phyloP scores from a whole-genome alignment of 2,113 vertebrate species.

The Spilogale gracilis region DNA sequence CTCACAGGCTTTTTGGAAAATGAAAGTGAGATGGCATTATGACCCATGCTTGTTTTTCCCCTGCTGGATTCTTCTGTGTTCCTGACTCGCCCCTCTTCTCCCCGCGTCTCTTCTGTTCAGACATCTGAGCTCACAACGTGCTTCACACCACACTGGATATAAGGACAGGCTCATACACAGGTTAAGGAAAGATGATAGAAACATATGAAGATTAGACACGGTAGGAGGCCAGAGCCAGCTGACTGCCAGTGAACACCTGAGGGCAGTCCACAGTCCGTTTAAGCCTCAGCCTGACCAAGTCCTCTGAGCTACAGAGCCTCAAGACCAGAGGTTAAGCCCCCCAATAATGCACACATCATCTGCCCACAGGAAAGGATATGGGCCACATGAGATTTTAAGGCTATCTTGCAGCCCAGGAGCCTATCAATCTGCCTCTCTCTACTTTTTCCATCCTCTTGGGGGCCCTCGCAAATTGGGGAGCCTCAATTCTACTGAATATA shows the following conservation, averaged over 20 bases:
- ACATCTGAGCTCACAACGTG: constrained; percentile 13
- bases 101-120: constrained; percentile 34
- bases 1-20: constrained; percentile 11
- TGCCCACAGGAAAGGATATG: background rate
- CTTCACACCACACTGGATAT: background rate
- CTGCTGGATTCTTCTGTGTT: constrained; percentile 15
- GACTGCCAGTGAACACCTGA: background rate
- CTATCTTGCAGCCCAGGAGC: background rate
- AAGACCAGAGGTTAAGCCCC: background rate
- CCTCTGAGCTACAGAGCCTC: background rate
- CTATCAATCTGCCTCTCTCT: background rate
- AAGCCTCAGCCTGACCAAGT: background rate
- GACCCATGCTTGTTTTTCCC: background rate
- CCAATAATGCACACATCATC: background rate
- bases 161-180: background rate
- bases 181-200: constrained; percentile 28
- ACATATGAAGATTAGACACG: background rate
- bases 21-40: background rate
- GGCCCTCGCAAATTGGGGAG: background rate
- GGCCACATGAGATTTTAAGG: background rate
- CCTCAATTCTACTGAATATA: background rate
- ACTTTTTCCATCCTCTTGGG: background rate
- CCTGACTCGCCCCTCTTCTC: background rate
- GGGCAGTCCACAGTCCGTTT: background rate
- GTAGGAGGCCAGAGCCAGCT: background rate